phyloP scores from a whole-genome alignment of 2,797 vertebrate genomes.

The Pelodytes ibericus region DNA sequence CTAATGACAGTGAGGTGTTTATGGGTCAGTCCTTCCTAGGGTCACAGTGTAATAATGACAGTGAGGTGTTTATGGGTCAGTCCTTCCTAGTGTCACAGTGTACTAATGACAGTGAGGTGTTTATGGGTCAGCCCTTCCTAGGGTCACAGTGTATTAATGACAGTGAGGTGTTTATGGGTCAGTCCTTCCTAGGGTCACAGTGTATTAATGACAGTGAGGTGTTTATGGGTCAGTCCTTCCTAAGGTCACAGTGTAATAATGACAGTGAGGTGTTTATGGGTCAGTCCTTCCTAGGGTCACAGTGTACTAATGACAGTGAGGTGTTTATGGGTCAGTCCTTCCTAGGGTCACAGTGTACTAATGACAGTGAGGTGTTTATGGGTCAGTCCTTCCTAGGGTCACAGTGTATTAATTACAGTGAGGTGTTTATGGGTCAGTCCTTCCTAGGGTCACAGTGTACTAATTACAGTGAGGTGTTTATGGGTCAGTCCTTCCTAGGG shows the following conservation, averaged over 20 bases:
- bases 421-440: neutral
- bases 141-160: too few species aligned
- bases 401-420: too few species aligned
- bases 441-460: too few species aligned
- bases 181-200: neutral
- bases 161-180: neutral
- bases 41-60: too few species aligned
- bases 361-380: neutral
- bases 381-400: neutral
- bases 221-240: neutral
- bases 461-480: too few species aligned
- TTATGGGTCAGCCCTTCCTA: neutral
- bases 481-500: neutral
- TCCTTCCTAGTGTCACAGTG: neutral
- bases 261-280: neutral
- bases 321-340: neutral
- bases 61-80: neutral
- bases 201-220: neutral
- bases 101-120: too few species aligned
- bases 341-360: too few species aligned
- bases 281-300: neutral
- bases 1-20: neutral
- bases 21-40: neutral
- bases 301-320: too few species aligned
- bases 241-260: too few species aligned